Conservation (phyloP, 2,113 vertebrate species). For the Myodes glareolus region DNA sequence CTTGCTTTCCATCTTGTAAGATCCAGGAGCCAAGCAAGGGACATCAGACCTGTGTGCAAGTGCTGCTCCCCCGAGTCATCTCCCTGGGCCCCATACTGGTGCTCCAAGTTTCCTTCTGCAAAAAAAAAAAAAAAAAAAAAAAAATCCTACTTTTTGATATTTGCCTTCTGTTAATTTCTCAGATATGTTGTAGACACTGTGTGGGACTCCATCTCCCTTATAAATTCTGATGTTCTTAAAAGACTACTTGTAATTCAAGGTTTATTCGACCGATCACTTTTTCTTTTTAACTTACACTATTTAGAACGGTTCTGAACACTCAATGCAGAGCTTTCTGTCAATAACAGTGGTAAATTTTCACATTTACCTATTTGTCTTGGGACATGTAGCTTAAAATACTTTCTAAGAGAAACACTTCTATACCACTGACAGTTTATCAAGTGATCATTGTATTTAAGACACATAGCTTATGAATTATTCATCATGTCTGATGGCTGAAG, state of each 20-base stretch:
- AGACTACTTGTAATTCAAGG: background rate
- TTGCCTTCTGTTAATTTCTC: background rate
- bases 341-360: background rate
- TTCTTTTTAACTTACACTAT: background rate
- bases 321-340: background rate
- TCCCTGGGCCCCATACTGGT: background rate
- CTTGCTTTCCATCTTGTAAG: background rate
- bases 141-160: background rate
- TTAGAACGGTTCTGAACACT: background rate
- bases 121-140: no score
- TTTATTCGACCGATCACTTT: background rate
- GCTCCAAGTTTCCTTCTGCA: background rate
- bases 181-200: background rate
- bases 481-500: background rate
- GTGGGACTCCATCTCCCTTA: background rate
- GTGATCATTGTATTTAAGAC: background rate
- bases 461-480: conserved; percentile 24
- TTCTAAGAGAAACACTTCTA: background rate
- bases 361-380: background rate
- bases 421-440: background rate
- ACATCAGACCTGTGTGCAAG: background rate
- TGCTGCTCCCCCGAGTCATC: background rate
- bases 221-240: background rate
- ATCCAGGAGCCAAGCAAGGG: background rate
- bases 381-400: background rate